Conservation (phyloP, 2,888 invertebrate genomes). For the Noctuana brunneofusca region DNA sequence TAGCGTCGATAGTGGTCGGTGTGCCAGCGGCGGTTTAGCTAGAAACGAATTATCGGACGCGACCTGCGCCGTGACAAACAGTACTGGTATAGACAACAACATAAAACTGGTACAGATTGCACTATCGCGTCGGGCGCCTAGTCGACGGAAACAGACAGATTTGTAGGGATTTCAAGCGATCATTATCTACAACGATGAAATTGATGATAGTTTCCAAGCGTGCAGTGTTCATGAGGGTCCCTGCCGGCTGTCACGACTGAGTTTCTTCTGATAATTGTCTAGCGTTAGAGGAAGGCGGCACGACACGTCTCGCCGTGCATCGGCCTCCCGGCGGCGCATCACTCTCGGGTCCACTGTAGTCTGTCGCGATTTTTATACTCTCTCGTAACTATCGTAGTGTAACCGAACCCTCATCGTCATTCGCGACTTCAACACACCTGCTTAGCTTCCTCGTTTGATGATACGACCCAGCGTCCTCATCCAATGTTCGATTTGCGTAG, state of each 20-base stretch:
- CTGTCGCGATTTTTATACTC: slow-evolving; percentile 79
- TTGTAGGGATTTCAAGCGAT: background rate
- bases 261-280: slow-evolving; percentile 1
- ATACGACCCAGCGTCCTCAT: slow-evolving; percentile 41
- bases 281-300: slow-evolving; percentile 22
- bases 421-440: slow-evolving; percentile 51
- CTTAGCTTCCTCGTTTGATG: slow-evolving; percentile 56
- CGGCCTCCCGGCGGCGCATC: slow-evolving; percentile 59
- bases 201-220: background rate
- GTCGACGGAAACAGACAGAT: background rate
- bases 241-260: background rate
- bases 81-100: background rate
- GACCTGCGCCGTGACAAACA: background rate
- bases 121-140: background rate
- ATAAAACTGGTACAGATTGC: background rate
- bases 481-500: slow-evolving; percentile 50
- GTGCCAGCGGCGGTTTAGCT: slow-evolving; percentile 2
- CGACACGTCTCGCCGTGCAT: slow-evolving; percentile 44
- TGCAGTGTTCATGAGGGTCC: background rate
- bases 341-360: slow-evolving; percentile 76
- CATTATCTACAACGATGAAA: background rate
- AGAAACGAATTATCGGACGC: slow-evolving; percentile 2
- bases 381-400: slow-evolving; percentile 69
- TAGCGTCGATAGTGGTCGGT: background rate
- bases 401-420: slow-evolving; percentile 58